phyloP scores from a whole-genome alignment of 2,888 invertebrate genomes.

The Drosophila fungiperda region DNA sequence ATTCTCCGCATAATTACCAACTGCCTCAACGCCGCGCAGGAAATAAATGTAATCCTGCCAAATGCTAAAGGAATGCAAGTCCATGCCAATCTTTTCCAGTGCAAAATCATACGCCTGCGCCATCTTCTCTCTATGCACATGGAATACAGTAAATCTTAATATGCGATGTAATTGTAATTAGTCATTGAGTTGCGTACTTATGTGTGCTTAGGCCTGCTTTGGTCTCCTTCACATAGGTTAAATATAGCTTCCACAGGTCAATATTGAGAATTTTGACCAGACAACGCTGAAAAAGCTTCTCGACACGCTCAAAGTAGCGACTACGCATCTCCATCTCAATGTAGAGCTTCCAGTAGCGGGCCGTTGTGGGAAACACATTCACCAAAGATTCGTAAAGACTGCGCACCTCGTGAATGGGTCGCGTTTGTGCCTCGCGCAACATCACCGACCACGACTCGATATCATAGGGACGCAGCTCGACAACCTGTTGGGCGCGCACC shows the following conservation, averaged over 20 bases:
- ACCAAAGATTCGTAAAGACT: conserved; percentile 97
- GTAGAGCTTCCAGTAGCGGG: conserved; percentile 99
- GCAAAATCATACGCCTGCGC: conserved; percentile 99
- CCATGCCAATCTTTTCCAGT: conserved; percentile 99
- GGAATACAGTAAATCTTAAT: neutral
- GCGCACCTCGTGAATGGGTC: conserved; percentile 95
- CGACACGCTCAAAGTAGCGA: conserved; percentile 98
- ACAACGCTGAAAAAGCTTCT: conserved; percentile 99
- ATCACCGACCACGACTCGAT: conserved; percentile 99
- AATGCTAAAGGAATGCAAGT: conserved; percentile 97
- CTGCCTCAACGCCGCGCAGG: conserved; percentile 97
- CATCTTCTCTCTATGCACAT: conserved; percentile 94
- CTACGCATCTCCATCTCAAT: conserved; percentile 99
- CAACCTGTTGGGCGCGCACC: conserved; percentile 92
- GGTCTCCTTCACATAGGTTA: conserved; percentile 99
- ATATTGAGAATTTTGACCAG: conserved; percentile 99
- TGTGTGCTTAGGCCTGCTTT: conserved; percentile 96
- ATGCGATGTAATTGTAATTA: too few relatives aligned
- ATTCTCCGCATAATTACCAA: conserved; percentile 99
- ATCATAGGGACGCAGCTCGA: conserved; percentile 96
- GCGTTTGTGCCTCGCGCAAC: conserved; percentile 95
- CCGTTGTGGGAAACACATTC: conserved; percentile 96
- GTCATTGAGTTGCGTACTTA: conserved; percentile 89
- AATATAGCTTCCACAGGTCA: conserved; percentile 98
- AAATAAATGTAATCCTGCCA: conserved; percentile 99